Conservation (phyloP, 2,888 invertebrate genomes). For the Hirtodrosophila histrioides region DNA sequence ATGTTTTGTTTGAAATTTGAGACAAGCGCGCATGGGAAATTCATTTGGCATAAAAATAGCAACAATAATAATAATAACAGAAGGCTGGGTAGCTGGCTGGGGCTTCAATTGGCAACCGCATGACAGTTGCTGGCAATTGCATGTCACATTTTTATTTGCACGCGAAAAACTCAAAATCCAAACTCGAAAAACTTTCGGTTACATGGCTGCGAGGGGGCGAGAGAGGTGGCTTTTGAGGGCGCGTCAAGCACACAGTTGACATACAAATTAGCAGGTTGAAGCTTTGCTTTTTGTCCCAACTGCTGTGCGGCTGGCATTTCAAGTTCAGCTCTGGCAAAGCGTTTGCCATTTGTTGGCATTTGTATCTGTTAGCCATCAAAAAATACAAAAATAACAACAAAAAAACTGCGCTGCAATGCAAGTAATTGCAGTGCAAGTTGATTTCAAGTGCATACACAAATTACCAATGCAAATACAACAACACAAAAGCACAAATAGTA, state of each 20-base stretch:
- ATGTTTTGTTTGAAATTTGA: conserved; percentile 41
- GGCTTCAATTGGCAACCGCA: conserved; percentile 73
- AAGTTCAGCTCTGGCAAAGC: conserved; percentile 60
- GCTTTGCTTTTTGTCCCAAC: conserved; percentile 41
- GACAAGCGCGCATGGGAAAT: conserved; percentile 60
- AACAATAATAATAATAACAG: conserved; percentile 26
- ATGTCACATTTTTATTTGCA: conserved; percentile 67
- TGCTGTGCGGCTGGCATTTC: conserved; percentile 55
- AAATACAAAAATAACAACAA: not conserved
- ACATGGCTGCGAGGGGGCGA: not conserved
- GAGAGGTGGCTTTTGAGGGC: conserved; percentile 7
- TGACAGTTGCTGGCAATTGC: conserved; percentile 73
- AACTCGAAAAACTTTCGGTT: conserved; percentile 30
- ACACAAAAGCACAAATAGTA: conserved; percentile 50
- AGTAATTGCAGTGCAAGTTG: conserved; percentile 56
- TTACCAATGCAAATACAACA: conserved; percentile 75
- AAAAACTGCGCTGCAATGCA: conserved; percentile 45
- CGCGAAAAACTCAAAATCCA: conserved; percentile 48
- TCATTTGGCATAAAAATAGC: conserved; percentile 50
- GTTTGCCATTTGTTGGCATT: conserved; percentile 23
- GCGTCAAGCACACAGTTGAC: conserved; percentile 58
- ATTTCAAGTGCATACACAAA: conserved; percentile 80
- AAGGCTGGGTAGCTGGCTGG: conserved; percentile 34
- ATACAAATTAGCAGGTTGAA: conserved; percentile 71
- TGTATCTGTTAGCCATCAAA: conserved; percentile 34